Percentiles rank a stretch among this genome's conserved stretches.
Evolutionary conservation across 2,888 invertebrate genomes (phyloP).

Genomic region (Eulithis testata): DNA sequence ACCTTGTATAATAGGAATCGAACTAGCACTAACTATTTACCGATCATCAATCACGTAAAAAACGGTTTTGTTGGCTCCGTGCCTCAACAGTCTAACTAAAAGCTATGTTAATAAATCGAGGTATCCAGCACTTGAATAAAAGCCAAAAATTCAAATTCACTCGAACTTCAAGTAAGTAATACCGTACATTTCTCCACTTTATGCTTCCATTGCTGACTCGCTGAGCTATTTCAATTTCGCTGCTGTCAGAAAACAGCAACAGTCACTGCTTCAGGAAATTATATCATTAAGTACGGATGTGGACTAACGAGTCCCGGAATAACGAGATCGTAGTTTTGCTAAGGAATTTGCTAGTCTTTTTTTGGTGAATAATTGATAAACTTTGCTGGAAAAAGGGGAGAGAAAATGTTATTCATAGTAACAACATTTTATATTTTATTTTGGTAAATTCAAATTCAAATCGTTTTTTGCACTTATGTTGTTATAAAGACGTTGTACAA

Average conservation of each 20-base stretch:
- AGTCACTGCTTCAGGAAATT: slow-evolving; percentile 42
- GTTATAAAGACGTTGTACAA: no score
- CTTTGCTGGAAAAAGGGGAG: not conserved
- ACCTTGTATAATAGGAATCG: not conserved
- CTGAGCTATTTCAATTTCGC: slow-evolving; percentile 48
- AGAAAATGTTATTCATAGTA: no score
- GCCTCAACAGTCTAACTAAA: slow-evolving; percentile 3
- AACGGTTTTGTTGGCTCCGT: not conserved
- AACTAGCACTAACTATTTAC: not conserved
- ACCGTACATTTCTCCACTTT: slow-evolving; percentile 14
- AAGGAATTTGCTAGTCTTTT: not conserved
- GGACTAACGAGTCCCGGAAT: slow-evolving; percentile 38
- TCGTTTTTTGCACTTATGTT: no score
- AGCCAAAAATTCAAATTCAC: slow-evolving; percentile 21
- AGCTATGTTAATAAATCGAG: slow-evolving; percentile 1
- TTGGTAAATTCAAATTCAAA: no score
- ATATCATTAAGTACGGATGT: slow-evolving; percentile 48
- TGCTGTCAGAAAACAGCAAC: slow-evolving; percentile 33
- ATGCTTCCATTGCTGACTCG: slow-evolving; percentile 17
- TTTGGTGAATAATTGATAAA: not conserved
- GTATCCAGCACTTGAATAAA: slow-evolving; percentile 9
- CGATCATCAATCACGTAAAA: not conserved
- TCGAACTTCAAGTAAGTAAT: slow-evolving; percentile 11
- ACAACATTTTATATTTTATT: no score
- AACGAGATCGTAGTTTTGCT: slow-evolving; percentile 26